These are phyloP conservation scores for Ooceraea biroi DNA, from an alignment of 1,140 invertebrate species.

Conservation along the genomic window DNA sequence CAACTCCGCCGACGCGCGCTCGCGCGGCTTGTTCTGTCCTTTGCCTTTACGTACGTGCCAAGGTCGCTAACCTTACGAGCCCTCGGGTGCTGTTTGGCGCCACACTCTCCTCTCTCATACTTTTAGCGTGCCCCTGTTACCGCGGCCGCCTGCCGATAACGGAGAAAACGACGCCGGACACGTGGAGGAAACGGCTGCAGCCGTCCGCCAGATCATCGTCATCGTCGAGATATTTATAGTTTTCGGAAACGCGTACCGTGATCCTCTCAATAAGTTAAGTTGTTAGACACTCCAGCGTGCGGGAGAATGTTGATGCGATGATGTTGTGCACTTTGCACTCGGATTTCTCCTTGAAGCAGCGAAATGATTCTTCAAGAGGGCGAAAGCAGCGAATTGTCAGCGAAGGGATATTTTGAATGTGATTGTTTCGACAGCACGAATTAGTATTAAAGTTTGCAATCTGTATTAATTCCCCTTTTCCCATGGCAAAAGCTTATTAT, in stretches of 20 bases:
- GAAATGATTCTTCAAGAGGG: too few relatives aligned
- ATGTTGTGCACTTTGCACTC: neutral
- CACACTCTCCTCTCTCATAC: constrained; percentile 64
- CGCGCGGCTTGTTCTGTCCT: constrained; percentile 47
- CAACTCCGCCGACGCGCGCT: neutral
- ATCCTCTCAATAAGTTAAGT: neutral
- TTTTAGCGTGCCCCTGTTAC: constrained; percentile 50
- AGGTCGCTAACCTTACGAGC: constrained; percentile 73
- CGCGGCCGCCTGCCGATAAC: neutral
- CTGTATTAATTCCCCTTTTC: too few relatives aligned
- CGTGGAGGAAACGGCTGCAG: constrained; percentile 22
- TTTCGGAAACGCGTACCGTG: constrained; percentile 7
- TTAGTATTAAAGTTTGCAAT: neutral
- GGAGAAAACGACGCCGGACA: neutral
- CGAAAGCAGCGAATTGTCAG: too few relatives aligned
- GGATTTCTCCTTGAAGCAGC: too few relatives aligned
- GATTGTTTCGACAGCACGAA: too few relatives aligned
- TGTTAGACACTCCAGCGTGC: neutral
- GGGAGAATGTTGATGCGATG: neutral
- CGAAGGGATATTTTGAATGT: too few relatives aligned
- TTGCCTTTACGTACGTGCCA: constrained; percentile 64
- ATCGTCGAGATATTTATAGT: constrained; percentile 33
- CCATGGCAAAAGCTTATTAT: neutral
- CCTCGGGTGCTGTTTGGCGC: constrained; percentile 74
- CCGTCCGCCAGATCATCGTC: constrained; percentile 17